Conservation (phyloP, 2,888 invertebrate genomes). For the Drosophila multiciliata region DNA sequence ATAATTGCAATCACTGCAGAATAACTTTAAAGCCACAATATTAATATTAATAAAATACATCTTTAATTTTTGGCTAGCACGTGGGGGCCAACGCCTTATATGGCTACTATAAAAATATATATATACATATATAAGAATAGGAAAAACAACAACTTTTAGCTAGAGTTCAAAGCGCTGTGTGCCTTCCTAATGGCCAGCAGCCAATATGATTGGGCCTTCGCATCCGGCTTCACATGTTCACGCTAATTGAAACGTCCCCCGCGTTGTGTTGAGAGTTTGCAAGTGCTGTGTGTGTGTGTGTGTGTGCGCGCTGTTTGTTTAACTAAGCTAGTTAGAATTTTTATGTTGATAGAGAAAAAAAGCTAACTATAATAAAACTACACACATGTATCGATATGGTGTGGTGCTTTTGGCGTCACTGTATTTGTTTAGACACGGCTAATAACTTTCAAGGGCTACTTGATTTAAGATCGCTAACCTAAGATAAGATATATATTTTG, state of each 20-base stretch:
- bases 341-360: constrained; percentile 65
- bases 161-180: constrained; percentile 51
- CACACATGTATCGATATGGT: neutral
- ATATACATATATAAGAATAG: neutral
- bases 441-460: constrained; percentile 68
- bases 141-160: constrained; percentile 8
- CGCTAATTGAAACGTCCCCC: constrained; percentile 79
- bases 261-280: constrained; percentile 63
- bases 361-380: constrained; percentile 7
- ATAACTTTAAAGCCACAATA: neutral
- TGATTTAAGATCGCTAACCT: constrained; percentile 42
- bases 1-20: too few species aligned
- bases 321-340: constrained; percentile 78
- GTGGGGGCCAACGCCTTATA: constrained; percentile 13
- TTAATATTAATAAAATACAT: neutral
- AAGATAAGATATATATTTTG: constrained; percentile 10
- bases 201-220: constrained; percentile 64
- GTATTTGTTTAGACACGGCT: constrained; percentile 57
- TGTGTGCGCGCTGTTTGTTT: constrained; percentile 54
- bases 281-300: constrained; percentile 39
- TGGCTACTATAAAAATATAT: neutral
- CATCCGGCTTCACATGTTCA: constrained; percentile 77
- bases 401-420: constrained; percentile 34
- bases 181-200: constrained; percentile 57
- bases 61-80: neutral